Conservation (phyloP, 2,888 invertebrate genomes). For the Pristionchus arcanus region DNA sequence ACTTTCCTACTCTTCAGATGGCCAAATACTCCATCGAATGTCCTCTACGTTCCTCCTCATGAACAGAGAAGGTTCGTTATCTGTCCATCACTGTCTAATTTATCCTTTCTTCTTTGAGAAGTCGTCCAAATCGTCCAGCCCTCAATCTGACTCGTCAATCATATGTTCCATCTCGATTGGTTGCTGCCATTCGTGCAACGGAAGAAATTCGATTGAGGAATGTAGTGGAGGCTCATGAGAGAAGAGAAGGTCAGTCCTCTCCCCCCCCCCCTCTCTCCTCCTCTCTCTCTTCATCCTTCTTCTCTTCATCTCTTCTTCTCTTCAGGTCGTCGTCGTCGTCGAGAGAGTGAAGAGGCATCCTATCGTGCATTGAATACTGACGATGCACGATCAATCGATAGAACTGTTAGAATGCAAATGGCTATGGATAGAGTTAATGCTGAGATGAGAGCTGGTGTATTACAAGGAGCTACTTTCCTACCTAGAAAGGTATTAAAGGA, state of each 20-base stretch:
- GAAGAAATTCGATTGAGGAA: conserved; percentile 44
- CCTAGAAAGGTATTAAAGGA: conserved; percentile 38
- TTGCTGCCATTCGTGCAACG: conserved; percentile 41
- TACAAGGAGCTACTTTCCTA: neutral
- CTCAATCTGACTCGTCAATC: conserved; percentile 32
- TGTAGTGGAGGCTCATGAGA: conserved; percentile 46
- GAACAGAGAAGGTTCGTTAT: conserved; percentile 9
- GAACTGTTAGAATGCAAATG: neutral
- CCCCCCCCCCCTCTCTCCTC: neutral
- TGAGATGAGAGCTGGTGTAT: conserved; percentile 13
- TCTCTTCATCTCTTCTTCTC: neutral
- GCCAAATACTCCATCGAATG: conserved; percentile 26
- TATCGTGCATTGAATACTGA: neutral
- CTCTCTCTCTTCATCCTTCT: neutral
- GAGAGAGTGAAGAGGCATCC: conserved; percentile 9
- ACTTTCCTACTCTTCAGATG: neutral
- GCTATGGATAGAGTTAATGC: conserved; percentile 16
- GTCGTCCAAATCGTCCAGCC: conserved; percentile 4
- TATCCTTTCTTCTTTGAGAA: neutral
- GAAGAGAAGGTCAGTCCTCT: conserved; percentile 19
- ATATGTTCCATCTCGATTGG: conserved; percentile 39
- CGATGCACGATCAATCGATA: neutral
- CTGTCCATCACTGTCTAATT: neutral
- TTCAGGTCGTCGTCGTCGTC: conserved; percentile 29
- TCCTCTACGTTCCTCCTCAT: conserved; percentile 20